Percentiles rank a stretch among this genome's conserved stretches.
phyloP scores from a whole-genome alignment of 2,113 vertebrate genomes.

The Phylloscopus trochiloides region DNA sequence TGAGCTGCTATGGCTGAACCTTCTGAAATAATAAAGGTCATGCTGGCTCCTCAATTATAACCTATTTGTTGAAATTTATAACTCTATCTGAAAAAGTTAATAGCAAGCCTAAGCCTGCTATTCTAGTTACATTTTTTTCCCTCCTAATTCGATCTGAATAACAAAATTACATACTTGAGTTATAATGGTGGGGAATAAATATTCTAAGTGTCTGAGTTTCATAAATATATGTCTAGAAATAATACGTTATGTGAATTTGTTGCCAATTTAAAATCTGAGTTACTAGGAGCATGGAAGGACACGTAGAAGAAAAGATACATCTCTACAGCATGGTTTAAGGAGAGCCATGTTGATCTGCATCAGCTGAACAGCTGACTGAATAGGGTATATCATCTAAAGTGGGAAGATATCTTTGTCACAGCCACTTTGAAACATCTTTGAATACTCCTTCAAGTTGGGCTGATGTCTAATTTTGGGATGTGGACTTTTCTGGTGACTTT shows the following conservation, averaged over 20 bases:
- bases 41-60: conserved; percentile 37
- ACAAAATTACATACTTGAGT: background rate
- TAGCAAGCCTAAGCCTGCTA: conserved; percentile 1
- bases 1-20: background rate
- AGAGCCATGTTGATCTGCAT: background rate
- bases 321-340: background rate
- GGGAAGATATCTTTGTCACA: background rate
- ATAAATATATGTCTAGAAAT: background rate
- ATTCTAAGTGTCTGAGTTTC: background rate
- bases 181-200: background rate
- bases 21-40: conserved; percentile 51
- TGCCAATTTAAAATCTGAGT: background rate
- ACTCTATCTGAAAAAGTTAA: conserved; percentile 32
- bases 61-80: conserved; percentile 25
- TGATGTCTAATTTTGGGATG: background rate
- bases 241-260: background rate
- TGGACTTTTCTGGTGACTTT: background rate
- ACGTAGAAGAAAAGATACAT: fast-evolving
- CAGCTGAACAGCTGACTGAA: background rate
- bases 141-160: background rate
- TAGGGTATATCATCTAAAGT: background rate
- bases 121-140: background rate
- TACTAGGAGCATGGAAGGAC: background rate
- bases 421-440: background rate
- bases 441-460: background rate